Percentiles rank a stretch among this genome's conserved stretches.
These are phyloP conservation scores for Scomberomorus guttatus DNA, from an alignment of 2,797 vertebrate species.

Conservation along the genomic window DNA sequence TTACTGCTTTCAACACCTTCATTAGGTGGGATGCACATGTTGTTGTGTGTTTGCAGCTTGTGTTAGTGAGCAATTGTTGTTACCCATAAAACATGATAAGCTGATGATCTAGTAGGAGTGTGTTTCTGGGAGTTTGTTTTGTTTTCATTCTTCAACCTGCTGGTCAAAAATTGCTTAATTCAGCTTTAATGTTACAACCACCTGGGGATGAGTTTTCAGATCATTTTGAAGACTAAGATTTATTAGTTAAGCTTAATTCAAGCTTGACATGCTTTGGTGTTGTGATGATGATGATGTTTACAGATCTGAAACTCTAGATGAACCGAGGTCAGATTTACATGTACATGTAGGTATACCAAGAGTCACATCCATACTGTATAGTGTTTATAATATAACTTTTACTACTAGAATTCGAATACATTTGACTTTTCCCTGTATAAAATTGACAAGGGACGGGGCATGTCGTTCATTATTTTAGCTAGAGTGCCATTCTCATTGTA, in stretches of 20 bases:
- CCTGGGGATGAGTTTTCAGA: neutral
- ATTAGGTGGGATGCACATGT: neutral
- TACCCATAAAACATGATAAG: neutral
- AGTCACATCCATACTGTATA: neutral
- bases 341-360: neutral
- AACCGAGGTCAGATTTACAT: conserved; percentile 29
- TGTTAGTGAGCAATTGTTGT: neutral
- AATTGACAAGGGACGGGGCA: too few relatives aligned
- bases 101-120: neutral
- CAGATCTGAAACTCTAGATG: conserved; percentile 14
- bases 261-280: neutral
- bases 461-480: too few relatives aligned
- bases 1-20: neutral
- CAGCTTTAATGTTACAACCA: neutral
- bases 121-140: neutral
- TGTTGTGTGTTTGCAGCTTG: neutral
- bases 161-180: neutral
- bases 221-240: neutral
- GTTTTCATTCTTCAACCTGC: neutral
- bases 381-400: neutral
- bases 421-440: neutral
- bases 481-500: neutral
- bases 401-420: neutral
- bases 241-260: too few relatives aligned
- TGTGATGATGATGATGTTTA: too few relatives aligned